Percentiles rank a stretch among this genome's conserved stretches.
These are phyloP conservation scores for Enteromius paludinosus DNA, from an alignment of 2,797 vertebrate genomes.

Conservation along the genomic window DNA sequence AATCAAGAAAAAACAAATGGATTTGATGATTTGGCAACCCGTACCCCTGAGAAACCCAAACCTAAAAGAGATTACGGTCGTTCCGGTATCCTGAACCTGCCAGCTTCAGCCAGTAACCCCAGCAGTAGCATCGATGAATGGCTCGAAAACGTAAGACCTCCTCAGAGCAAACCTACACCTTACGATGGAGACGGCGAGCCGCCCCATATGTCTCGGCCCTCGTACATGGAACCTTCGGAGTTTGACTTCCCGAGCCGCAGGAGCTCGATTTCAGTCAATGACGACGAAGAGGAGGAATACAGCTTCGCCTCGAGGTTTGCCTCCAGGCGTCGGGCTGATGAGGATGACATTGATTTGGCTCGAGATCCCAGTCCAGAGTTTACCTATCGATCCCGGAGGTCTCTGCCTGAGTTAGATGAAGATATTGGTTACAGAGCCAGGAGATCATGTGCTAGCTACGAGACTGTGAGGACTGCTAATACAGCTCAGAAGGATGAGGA, in stretches of 20 bases:
- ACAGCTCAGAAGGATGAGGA: slow-evolving; percentile 72
- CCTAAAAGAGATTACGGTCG: slow-evolving; percentile 66
- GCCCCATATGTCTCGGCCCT: slow-evolving; percentile 69
- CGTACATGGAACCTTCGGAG: slow-evolving; percentile 79
- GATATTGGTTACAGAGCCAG: slow-evolving; percentile 53
- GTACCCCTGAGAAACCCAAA: slow-evolving; percentile 62
- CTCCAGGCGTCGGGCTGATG: slow-evolving; percentile 69
- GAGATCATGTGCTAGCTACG: slow-evolving; percentile 63
- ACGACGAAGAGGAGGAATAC: slow-evolving; percentile 70
- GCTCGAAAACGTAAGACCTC: slow-evolving; percentile 85
- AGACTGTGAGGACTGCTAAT: slow-evolving; percentile 66
- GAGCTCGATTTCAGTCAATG: slow-evolving; percentile 68
- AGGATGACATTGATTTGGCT: slow-evolving; percentile 63
- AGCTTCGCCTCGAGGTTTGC: slow-evolving; percentile 76
- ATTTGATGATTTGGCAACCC: slow-evolving; percentile 11
- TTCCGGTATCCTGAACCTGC: slow-evolving; percentile 73
- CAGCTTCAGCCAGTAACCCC: slow-evolving; percentile 68
- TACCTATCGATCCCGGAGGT: slow-evolving; percentile 63
- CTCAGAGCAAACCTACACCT: slow-evolving; percentile 70
- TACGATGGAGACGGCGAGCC: slow-evolving; percentile 66
- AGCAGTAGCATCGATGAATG: slow-evolving; percentile 83
- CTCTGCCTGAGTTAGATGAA: slow-evolving; percentile 61
- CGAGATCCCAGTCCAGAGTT: slow-evolving; percentile 75
- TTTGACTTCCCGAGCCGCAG: slow-evolving; percentile 80
- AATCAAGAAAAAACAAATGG: slow-evolving; percentile 60